These are phyloP conservation scores for Drosophila pectinifera DNA, from an alignment of 1,140 invertebrate species.

Conservation along the genomic window DNA sequence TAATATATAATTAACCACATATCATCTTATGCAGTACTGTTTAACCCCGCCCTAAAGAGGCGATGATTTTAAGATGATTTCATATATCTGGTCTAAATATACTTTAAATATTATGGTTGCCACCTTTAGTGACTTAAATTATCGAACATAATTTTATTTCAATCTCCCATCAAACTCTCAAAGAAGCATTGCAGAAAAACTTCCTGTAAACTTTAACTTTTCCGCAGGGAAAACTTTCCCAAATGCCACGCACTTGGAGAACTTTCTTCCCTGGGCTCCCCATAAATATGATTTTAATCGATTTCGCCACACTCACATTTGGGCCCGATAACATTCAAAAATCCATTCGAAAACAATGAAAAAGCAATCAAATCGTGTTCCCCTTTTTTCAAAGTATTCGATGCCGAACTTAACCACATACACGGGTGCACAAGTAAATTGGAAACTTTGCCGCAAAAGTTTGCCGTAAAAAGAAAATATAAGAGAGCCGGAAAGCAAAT, in stretches of 20 bases:
- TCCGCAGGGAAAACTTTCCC: conserved; percentile 25
- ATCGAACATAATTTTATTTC: neutral
- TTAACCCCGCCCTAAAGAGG: too few relatives aligned
- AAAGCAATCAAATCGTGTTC: conserved; percentile 72
- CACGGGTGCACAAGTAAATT: conserved; percentile 36
- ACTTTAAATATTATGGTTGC: neutral
- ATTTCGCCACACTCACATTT: conserved; percentile 62
- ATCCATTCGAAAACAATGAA: conserved; percentile 80
- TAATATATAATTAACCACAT: too few relatives aligned
- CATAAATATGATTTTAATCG: conserved; percentile 81
- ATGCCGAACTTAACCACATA: conserved; percentile 47
- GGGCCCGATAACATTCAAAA: conserved; percentile 39
- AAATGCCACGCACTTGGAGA: conserved; percentile 19
- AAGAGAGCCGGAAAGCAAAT: conserved; percentile 32
- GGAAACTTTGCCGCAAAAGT: conserved; percentile 62
- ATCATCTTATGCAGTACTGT: too few relatives aligned
- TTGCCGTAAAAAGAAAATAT: conserved; percentile 35
- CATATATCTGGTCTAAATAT: neutral
- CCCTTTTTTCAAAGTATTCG: conserved; percentile 18
- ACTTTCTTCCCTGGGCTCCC: conserved; percentile 37
- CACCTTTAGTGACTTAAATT: neutral
- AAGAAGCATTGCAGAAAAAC: conserved; percentile 12
- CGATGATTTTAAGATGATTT: neutral
- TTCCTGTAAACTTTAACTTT: conserved; percentile 29
- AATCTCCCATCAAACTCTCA: conserved; percentile 1